Evolutionary conservation across 2,797 vertebrate species (phyloP), one percentile per base, ranked within the genome.

Genomic region (Benthosema pterotum): DNA sequence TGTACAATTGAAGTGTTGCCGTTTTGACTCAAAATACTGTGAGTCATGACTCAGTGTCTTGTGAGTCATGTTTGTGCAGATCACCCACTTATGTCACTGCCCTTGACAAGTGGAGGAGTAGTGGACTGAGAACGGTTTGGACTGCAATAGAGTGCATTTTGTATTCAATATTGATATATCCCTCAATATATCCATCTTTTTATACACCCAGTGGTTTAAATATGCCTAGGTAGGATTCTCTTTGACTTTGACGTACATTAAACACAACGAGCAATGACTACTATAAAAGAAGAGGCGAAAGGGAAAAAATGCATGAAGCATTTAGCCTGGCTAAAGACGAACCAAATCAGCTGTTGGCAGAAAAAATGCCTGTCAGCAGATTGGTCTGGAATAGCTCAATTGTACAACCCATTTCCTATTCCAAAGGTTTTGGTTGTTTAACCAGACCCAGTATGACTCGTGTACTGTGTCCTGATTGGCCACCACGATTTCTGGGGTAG

Each of bases 61-160:
- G 55, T 76, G 78, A 85, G 64, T 86, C 79, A 84, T 71, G 62
- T 80, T 71, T 71, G 69, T 72, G 77, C 61, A 71, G 67, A 61
- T 72, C 45, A 52, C 69, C 55, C 68, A 52, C 49, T 58, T 67
- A 28, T 19, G 57, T 75, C 53, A 51, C 57, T 78, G 72, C 65
- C 67, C 70, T 74, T 69, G 71, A 72, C 79, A 62, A 65, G 67
- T 65, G 57, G 64, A 65, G 66, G 70, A 75, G 17, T 52, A 1
- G n/a, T 52, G 65, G 57, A 52, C 42, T 60, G 32, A 52, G 42
- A 52, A 25, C 2, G 22, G n/a, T 25, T 25, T 25, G 22, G 22
- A 25, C 53, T 68, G n/a, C 59, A 15, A 42, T 75, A 19, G 63
- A 77, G 57, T 66, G 42, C 55, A 71, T 62, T 71, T 53, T n/a